Evolutionary conservation across 2,797 vertebrate species (phyloP).

Genomic region (Pseudochromis fuscus): DNA sequence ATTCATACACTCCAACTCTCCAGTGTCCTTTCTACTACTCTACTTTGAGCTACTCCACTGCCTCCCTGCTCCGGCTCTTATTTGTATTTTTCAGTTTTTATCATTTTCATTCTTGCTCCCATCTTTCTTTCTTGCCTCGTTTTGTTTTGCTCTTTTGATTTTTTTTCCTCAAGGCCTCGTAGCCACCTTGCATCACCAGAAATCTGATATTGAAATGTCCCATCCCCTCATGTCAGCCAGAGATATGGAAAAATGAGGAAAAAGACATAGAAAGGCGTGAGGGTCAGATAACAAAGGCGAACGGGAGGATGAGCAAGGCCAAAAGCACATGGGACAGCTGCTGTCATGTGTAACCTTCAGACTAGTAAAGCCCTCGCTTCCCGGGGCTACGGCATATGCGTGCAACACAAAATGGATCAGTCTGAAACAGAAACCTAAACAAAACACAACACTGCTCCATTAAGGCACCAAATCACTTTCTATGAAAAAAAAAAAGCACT

Average conservation of each 20-base stretch:
- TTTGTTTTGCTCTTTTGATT: too few relatives aligned
- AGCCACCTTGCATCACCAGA: constrained; percentile 37
- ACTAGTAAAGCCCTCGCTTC: constrained; percentile 16
- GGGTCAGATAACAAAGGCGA: constrained; percentile 59
- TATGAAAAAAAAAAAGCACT: constrained; percentile 73
- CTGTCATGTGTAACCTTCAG: constrained; percentile 60
- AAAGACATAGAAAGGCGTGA: constrained; percentile 25
- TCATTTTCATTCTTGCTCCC: constrained; percentile 24
- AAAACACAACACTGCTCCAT: constrained; percentile 52
- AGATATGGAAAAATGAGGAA: constrained; percentile 45
- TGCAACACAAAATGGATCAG: constrained; percentile 47
- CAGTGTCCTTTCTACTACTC: constrained; percentile 45
- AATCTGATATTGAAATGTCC: constrained; percentile 65
- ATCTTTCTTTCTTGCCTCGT: neutral
- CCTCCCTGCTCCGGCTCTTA: constrained; percentile 19
- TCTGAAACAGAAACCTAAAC: constrained; percentile 57
- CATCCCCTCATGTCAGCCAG: constrained; percentile 41
- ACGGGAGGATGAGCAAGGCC: constrained; percentile 49
- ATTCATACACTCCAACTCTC: constrained; percentile 58
- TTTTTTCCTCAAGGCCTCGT: constrained; percentile 35
- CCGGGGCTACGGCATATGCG: neutral
- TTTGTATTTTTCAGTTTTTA: constrained; percentile 32
- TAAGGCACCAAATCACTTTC: constrained; percentile 64
- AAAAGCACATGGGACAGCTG: constrained; percentile 44
- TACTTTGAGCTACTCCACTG: constrained; percentile 35